Percentiles rank a stretch among this genome's conserved stretches.
Conservation (phyloP, 2,797 vertebrate genomes). For the Hydrocynus forskahlii region DNA sequence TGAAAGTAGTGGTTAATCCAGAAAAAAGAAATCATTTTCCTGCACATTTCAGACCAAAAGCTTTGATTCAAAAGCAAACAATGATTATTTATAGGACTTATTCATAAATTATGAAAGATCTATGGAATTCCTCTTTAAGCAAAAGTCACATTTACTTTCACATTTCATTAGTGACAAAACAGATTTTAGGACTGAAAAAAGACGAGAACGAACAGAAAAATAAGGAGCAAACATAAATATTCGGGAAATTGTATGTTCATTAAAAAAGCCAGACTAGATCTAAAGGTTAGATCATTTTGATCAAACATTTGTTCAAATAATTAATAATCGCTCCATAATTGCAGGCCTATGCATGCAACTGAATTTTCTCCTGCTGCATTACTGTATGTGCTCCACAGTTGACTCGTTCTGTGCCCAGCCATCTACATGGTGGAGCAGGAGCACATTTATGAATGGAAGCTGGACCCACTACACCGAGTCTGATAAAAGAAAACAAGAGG, state of each 20-base stretch:
- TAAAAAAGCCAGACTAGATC: neutral
- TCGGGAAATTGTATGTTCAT: no score
- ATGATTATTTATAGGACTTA: no score
- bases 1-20: neutral
- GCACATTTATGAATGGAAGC: slow-evolving; percentile 3
- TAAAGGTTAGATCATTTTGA: neutral
- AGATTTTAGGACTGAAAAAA: neutral
- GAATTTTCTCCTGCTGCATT: neutral
- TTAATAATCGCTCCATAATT: neutral
- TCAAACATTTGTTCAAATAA: neutral
- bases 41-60: no score
- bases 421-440: slow-evolving; percentile 19
- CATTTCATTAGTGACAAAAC: neutral
- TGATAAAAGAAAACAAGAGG: neutral
- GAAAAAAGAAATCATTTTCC: neutral
- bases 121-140: no score
- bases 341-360: neutral
- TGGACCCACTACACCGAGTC: neutral
- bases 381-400: neutral
- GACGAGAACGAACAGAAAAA: neutral
- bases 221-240: no score
- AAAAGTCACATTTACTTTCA: neutral
- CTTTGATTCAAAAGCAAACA: no score
- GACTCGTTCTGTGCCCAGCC: neutral
- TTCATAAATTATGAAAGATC: no score